These are phyloP conservation scores for Falcunculus frontatus DNA, from an alignment of 2,113 vertebrate genomes.

Conservation along the genomic window DNA sequence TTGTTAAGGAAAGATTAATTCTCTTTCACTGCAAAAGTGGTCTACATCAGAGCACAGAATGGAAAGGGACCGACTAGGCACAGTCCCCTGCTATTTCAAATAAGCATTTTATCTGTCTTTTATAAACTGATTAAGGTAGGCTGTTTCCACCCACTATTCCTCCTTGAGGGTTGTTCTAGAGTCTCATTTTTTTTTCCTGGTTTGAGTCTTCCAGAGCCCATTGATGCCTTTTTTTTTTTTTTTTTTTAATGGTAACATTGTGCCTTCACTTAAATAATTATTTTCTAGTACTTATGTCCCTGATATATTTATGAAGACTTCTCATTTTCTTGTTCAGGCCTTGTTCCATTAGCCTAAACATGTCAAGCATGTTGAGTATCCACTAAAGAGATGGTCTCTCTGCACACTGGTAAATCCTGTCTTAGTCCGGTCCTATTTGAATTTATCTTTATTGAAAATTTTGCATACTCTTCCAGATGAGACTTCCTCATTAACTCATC, in stretches of 20 bases:
- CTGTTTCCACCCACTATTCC: background rate
- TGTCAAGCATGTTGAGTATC: background rate
- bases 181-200: background rate
- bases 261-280: background rate
- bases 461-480: background rate
- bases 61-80: background rate
- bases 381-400: background rate
- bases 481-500: background rate
- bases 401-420: background rate
- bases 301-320: background rate
- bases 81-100: background rate
- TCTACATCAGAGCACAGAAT: background rate
- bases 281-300: background rate
- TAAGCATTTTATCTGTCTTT: background rate
- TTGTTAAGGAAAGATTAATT: background rate
- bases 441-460: background rate
- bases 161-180: background rate
- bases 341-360: background rate
- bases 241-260: background rate
- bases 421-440: background rate
- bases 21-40: background rate
- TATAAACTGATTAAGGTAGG: background rate
- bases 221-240: background rate
- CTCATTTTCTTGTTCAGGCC: background rate
- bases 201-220: background rate